Evolutionary conservation across 2,888 invertebrate genomes (phyloP).

Genomic region (Geotrupes spiniger): DNA sequence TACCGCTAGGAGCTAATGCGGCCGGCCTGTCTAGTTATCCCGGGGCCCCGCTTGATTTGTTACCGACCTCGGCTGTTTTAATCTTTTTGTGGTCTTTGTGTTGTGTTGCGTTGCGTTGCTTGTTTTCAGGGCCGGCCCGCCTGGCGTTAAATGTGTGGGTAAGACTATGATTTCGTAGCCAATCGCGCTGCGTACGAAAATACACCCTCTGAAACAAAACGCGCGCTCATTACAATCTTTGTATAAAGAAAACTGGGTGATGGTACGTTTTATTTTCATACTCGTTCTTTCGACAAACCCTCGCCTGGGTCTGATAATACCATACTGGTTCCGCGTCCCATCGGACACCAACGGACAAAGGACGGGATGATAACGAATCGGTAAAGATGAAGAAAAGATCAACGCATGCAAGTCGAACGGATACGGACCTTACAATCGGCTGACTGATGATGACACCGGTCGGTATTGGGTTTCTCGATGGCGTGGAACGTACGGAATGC

Average conservation of each 20-base stretch:
- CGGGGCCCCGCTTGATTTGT: slow-evolving; percentile 33
- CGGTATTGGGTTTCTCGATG: slow-evolving; percentile 21
- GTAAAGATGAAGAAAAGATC: too few species aligned
- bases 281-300: too few species aligned
- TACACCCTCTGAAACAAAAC: too few species aligned
- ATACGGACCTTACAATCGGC: slow-evolving; percentile 2
- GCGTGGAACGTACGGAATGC: slow-evolving; percentile 27
- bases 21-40: slow-evolving; percentile 36
- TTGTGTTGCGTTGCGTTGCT: background rate
- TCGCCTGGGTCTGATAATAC: background rate
- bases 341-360: slow-evolving; percentile 13
- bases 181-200: too few species aligned
- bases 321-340: slow-evolving; percentile 11
- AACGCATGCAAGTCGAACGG: too few species aligned
- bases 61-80: slow-evolving; percentile 33
- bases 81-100: slow-evolving; percentile 25
- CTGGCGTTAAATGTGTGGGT: too few species aligned
- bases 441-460: slow-evolving; percentile 20
- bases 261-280: too few species aligned
- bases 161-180: too few species aligned
- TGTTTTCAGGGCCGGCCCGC: too few species aligned
- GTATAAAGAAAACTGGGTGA: too few species aligned
- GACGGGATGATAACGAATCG: slow-evolving; percentile 8
- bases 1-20: slow-evolving; percentile 37
- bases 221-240: too few species aligned